Evolutionary conservation across 2,113 vertebrate genomes (phyloP).

Genomic region (Pollimyrus isidori): DNA sequence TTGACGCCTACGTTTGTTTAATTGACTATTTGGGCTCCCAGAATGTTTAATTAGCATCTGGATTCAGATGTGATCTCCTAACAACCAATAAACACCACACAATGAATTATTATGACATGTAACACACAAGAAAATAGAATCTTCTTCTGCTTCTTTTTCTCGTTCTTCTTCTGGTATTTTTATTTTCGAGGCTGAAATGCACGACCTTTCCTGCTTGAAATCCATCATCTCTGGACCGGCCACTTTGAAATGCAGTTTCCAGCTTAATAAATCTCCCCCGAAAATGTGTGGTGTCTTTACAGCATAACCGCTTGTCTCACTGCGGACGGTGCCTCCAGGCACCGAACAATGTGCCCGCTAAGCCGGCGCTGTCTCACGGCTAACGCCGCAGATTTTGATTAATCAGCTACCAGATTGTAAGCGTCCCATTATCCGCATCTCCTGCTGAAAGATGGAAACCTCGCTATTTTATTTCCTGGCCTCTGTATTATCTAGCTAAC

Average conservation of each 20-base stretch:
- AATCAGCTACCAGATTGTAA: constrained; percentile 38
- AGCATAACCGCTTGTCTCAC: constrained; percentile 30
- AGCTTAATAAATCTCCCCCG: constrained; percentile 11
- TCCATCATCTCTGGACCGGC: constrained; percentile 27
- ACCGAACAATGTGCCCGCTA: constrained; percentile 19
- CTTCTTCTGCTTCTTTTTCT: background rate
- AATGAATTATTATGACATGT: constrained; percentile 17
- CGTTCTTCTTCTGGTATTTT: background rate
- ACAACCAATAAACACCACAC: background rate
- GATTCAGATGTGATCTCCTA: background rate
- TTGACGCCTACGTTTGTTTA: background rate
- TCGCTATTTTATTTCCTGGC: constrained; percentile 33
- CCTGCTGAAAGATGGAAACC: constrained; percentile 30
- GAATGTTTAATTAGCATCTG: background rate
- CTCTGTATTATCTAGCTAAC: constrained; percentile 37
- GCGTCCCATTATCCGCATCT: constrained; percentile 38
- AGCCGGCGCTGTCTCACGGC: constrained; percentile 17
- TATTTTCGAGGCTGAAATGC: constrained; percentile 5
- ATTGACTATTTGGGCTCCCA: background rate
- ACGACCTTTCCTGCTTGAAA: constrained; percentile 20
- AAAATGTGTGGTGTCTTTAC: constrained; percentile 21
- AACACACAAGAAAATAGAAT: background rate
- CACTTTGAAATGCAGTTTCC: constrained; percentile 18
- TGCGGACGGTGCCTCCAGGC: constrained; percentile 24
- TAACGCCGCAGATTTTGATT: constrained; percentile 37